phyloP scores from a whole-genome alignment of 2,113 vertebrate species.

The Hylia prasina region DNA sequence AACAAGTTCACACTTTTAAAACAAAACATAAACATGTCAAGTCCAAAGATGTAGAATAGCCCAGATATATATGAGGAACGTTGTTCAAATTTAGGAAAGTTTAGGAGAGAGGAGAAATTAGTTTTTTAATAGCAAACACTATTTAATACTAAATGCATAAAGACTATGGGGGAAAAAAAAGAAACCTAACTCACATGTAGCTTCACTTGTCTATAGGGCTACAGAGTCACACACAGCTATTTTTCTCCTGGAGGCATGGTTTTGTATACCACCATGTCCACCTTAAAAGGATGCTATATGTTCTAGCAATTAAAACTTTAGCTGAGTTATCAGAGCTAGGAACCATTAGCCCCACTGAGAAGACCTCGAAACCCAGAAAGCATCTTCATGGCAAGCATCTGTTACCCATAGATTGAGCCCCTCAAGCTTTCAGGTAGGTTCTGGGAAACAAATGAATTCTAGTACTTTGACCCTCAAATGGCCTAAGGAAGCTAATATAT shows the following conservation, averaged over 20 bases:
- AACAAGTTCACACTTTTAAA: background rate
- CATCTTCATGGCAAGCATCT: background rate
- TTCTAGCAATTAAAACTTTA: background rate
- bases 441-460: background rate
- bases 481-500: background rate
- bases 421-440: background rate
- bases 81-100: background rate
- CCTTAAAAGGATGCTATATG: background rate
- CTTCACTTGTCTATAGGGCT: background rate
- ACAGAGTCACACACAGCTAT: background rate
- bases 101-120: background rate
- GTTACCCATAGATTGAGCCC: background rate
- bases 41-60: accelerated
- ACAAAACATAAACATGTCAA: background rate
- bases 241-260: background rate
- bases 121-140: background rate
- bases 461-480: background rate
- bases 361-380: background rate
- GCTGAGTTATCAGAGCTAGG: background rate
- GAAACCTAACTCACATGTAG: background rate
- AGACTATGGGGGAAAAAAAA: accelerated
- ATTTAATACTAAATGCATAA: background rate
- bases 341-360: background rate
- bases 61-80: background rate
- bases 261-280: background rate